These are phyloP conservation scores for Suillia variegata DNA, from an alignment of 2,888 invertebrate species.

Conservation along the genomic window DNA sequence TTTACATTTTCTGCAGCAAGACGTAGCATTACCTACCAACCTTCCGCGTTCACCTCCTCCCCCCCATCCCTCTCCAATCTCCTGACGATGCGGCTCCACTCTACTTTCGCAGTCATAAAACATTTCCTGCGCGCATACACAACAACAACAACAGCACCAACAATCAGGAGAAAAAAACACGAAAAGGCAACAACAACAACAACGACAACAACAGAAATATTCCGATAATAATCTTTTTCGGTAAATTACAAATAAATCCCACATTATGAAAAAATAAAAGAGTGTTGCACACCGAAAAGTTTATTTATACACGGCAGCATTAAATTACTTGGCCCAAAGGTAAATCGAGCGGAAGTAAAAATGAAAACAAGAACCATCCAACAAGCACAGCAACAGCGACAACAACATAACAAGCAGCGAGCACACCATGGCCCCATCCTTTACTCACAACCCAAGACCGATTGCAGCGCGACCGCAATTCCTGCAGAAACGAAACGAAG, in stretches of 20 bases:
- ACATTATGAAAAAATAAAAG: background rate
- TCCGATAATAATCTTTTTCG: conserved; percentile 1
- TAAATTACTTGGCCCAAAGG: conserved; percentile 57
- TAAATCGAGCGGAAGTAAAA: conserved; percentile 56
- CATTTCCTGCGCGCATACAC: too few relatives aligned
- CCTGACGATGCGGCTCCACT: too few relatives aligned
- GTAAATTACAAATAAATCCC: conserved; percentile 6
- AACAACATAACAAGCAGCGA: conserved; percentile 28
- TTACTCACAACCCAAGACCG: conserved; percentile 19
- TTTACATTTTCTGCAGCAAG: too few relatives aligned
- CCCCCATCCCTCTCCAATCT: too few relatives aligned
- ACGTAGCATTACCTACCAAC: too few relatives aligned
- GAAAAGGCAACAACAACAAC: background rate
- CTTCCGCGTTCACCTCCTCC: too few relatives aligned
- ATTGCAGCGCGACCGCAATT: conserved; percentile 1
- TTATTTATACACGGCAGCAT: conserved; percentile 56
- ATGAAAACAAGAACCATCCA: conserved; percentile 28
- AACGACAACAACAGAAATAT: background rate
- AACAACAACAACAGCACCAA: too few relatives aligned
- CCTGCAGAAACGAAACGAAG: background rate
- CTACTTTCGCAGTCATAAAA: too few relatives aligned
- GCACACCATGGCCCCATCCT: background rate
- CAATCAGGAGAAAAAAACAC: too few relatives aligned
- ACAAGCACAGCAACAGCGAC: conserved; percentile 28
- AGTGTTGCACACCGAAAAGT: conserved; percentile 37